phyloP scores from a whole-genome alignment of 2,113 vertebrate genomes.

The Catharus fuscescens region DNA sequence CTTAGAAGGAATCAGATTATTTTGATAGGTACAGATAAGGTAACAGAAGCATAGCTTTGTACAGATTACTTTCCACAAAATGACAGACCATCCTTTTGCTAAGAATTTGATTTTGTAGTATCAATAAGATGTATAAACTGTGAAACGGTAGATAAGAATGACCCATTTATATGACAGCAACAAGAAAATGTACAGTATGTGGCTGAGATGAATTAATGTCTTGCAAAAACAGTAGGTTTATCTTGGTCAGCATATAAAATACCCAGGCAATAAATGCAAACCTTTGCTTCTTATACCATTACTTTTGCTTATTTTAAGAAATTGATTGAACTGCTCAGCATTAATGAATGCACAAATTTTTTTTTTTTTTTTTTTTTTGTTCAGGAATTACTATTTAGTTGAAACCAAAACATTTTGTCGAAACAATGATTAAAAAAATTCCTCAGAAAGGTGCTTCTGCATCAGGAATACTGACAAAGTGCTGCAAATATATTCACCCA shows the following conservation, averaged over 20 bases:
- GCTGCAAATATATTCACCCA: not conserved
- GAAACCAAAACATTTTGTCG: not conserved
- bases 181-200: not conserved
- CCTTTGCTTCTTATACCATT: not conserved
- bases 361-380: not conserved
- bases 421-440: not conserved
- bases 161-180: not conserved
- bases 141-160: not conserved
- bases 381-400: not conserved
- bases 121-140: not conserved
- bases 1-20: not conserved
- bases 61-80: not conserved
- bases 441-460: not conserved
- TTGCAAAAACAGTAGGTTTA: not conserved
- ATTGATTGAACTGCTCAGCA: not conserved
- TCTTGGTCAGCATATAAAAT: not conserved
- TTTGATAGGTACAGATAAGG: not conserved
- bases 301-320: not conserved
- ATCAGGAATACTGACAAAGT: not conserved
- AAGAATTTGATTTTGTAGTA: not conserved
- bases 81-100: not conserved
- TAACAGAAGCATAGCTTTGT: not conserved
- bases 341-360: not conserved
- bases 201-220: not conserved
- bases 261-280: not conserved